phyloP scores from a whole-genome alignment of 2,113 vertebrate genomes.

The Gallinago undulata region DNA sequence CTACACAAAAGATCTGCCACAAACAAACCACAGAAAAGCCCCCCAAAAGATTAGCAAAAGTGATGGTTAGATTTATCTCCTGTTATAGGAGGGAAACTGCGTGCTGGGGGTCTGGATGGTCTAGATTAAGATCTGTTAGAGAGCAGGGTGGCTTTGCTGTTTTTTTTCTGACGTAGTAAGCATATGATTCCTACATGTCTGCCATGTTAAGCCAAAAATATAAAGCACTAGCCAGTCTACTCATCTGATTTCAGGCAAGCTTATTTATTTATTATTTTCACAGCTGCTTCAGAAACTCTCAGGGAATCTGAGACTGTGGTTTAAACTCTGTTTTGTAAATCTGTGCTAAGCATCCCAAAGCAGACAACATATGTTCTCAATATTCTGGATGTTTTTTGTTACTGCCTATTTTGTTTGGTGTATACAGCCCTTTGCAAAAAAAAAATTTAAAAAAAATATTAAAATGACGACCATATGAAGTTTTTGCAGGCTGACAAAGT shows the following conservation, averaged over 20 bases:
- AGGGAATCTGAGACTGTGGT: neutral
- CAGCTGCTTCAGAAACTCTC: neutral
- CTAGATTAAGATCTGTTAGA: neutral
- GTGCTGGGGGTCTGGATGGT: neutral
- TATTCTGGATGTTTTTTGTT: neutral
- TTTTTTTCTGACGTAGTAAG: neutral
- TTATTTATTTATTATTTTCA: slow-evolving; percentile 14
- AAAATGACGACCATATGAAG: neutral
- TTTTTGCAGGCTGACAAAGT: neutral
- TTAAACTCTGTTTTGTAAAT: neutral
- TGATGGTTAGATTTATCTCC: neutral
- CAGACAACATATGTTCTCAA: neutral
- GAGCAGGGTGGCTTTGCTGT: neutral
- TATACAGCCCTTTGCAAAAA: neutral
- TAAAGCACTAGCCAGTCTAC: neutral
- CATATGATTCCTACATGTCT: neutral
- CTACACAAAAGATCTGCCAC: neutral
- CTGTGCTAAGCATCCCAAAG: neutral
- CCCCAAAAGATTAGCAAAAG: neutral
- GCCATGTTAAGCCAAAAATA: neutral
- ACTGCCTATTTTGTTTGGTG: neutral
- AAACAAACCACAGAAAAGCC: too few relatives aligned
- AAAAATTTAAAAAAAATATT: neutral
- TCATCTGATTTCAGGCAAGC: neutral
- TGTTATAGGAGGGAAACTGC: neutral